Base-by-base conservation (phyloP, 2,888 invertebrate species). In the Drosophila tanythrix region DNA sequence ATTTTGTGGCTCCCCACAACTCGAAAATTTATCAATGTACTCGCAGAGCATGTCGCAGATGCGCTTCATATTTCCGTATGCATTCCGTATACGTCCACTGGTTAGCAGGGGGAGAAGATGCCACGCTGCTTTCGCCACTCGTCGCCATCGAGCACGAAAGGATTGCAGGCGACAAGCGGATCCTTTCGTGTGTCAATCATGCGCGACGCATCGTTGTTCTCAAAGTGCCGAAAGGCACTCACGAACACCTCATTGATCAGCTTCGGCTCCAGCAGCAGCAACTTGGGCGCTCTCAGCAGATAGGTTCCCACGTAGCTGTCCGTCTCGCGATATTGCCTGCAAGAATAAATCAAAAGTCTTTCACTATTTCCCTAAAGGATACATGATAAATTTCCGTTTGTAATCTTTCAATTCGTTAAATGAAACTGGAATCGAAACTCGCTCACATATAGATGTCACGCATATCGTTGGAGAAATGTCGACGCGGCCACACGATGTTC, bases 101-200 rank as follows among this genome's bases (percentile, higher is more conserved):
- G 94, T 94, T 63, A 95, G 93, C 11, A 93, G 93, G 0, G 94
- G 0, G 94, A 93, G 52, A 95, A 83, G 71, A 94, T 93, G 2
- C 91, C 83, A 15, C 95, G 92, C 10, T 94, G 90, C 8, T 90
- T 89, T 43, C 94, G 94, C 95, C 95, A 94, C 76, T 93, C 92
- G 18, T 93, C 89, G 1, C 94, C 94, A 40, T 92, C 93, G 27
- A 94, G 82, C 6, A 93, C 83, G 74, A 95, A 94, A 0, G 94
- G 94, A 92, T 94, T 94, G 71, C 92, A 92, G 0, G 93, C 91
- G 4, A 94, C 79, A 1, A 95, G 76, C 0, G 93, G 93, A 73
- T 95, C 95, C 38, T 88, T 83, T 21, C 90, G 70, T 43, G 91
- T 92, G 71, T 94, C 92, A 15, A 93, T 74, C 81, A 91, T 76